Evolutionary conservation across 30 jellyfish, hydroid and myxozoan species (phyloP).

Genomic region (Sanderia malayensis): DNA sequence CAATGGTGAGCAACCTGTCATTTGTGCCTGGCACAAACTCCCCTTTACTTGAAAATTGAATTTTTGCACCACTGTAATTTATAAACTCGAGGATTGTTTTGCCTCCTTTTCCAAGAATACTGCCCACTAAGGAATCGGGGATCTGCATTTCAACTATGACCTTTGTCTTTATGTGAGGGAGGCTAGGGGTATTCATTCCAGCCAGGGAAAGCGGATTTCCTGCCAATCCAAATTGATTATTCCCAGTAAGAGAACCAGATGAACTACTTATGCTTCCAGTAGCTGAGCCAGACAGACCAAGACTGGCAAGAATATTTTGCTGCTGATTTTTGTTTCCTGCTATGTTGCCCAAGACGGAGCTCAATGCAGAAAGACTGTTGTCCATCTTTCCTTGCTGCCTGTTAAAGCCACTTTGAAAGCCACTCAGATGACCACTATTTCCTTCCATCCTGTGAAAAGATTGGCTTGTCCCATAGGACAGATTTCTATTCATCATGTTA

Average conservation of each 20-base stretch:
- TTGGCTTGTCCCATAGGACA: constrained; percentile 62
- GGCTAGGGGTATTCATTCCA: constrained; percentile 43
- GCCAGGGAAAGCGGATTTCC: constrained; percentile 56
- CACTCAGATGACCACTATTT: constrained; percentile 30
- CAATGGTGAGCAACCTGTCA: constrained; percentile 91
- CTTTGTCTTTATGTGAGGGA: constrained; percentile 81
- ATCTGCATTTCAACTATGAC: constrained; percentile 94
- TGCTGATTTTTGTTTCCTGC: constrained; percentile 62
- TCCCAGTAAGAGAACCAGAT: constrained; percentile 40
- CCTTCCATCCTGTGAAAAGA: constrained; percentile 1
- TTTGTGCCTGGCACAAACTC: constrained; percentile 96
- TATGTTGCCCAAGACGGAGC: constrained; percentile 74
- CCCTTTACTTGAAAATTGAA: constrained; percentile 95
- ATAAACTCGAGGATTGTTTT: constrained; percentile 90
- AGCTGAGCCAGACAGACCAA: constrained; percentile 45
- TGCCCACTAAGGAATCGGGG: constrained; percentile 93
- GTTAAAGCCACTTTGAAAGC: not conserved
- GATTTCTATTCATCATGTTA: constrained; percentile 78
- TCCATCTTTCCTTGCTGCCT: constrained; percentile 37
- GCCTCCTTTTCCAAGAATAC: constrained; percentile 96
- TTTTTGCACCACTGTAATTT: constrained; percentile 98
- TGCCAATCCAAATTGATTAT: constrained; percentile 38
- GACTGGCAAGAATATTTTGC: constrained; percentile 61
- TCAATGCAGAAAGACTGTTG: constrained; percentile 63
- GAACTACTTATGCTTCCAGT: constrained; percentile 49